phyloP scores from a whole-genome alignment of 2,888 invertebrate species.

The Dynastes maya region DNA sequence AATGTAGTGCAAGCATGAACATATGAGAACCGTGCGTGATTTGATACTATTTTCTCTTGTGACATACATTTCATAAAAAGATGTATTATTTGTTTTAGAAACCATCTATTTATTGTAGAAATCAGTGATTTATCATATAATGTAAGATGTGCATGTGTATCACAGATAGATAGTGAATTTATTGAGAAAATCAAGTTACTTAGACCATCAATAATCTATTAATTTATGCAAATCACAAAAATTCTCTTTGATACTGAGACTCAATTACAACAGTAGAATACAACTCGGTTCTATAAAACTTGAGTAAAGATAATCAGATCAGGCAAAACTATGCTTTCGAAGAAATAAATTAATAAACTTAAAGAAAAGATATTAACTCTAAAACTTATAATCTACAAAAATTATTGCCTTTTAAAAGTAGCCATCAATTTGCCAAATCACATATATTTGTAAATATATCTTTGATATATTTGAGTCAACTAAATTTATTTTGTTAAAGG shows the following conservation, averaged over 20 bases:
- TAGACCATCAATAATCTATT: not conserved
- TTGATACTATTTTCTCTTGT: not conserved
- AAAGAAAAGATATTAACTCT: too few relatives aligned
- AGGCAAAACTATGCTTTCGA: too few relatives aligned
- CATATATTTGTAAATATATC: not conserved
- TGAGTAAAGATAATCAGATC: too few relatives aligned
- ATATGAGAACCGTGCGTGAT: not conserved
- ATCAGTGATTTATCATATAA: not conserved
- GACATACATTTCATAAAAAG: not conserved
- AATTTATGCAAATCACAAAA: not conserved
- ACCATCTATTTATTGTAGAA: not conserved
- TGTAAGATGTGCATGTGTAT: too few relatives aligned
- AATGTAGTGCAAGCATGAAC: not conserved
- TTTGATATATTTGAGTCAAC: too few relatives aligned
- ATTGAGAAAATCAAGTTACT: not conserved
- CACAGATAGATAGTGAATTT: not conserved
- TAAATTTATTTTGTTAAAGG: too few relatives aligned
- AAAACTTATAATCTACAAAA: too few relatives aligned
- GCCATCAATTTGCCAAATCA: not conserved
- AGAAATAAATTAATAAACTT: too few relatives aligned
- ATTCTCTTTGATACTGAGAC: not conserved
- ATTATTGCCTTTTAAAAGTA: too few relatives aligned
- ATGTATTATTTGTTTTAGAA: not conserved
- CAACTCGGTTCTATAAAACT: too few relatives aligned
- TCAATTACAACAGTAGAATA: too few relatives aligned